phyloP scores from a whole-genome alignment of 2,797 vertebrate species.

The Arrhamphus sclerolepis region DNA sequence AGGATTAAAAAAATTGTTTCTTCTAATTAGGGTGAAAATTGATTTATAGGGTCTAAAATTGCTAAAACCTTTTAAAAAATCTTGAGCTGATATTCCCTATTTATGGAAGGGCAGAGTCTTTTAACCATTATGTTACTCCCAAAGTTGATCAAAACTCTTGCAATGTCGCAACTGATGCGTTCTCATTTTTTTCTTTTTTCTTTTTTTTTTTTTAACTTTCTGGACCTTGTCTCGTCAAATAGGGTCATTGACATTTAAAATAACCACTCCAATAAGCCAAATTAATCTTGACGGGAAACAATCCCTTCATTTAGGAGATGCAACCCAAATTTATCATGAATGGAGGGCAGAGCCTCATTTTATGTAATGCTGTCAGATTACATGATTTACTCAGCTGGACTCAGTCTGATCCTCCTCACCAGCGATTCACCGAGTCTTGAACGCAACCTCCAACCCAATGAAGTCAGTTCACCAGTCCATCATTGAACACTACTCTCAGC shows the following conservation, averaged over 20 bases:
- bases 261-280: too few species aligned
- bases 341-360: constrained; percentile 34
- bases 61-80: background rate
- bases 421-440: constrained; percentile 31
- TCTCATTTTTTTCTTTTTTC: too few species aligned
- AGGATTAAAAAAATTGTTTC: too few species aligned
- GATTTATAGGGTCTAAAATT: background rate
- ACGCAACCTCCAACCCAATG: constrained; percentile 14
- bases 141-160: constrained; percentile 5
- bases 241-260: too few species aligned
- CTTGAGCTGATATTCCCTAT: background rate
- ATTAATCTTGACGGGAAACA: too few species aligned
- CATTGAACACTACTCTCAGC: constrained; percentile 34
- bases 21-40: background rate
- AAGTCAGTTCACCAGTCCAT: constrained; percentile 12
- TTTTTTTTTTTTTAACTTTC: too few species aligned
- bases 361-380: constrained; percentile 55
- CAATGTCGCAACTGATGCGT: background rate
- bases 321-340: constrained; percentile 33
- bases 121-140: background rate
- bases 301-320: constrained; percentile 6
- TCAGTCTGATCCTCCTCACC: constrained; percentile 47
- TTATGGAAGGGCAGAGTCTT: background rate
- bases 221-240: too few species aligned
- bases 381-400: constrained; percentile 48